Conservation (phyloP, 2,113 vertebrate genomes). For the Bubo scandiacus region DNA sequence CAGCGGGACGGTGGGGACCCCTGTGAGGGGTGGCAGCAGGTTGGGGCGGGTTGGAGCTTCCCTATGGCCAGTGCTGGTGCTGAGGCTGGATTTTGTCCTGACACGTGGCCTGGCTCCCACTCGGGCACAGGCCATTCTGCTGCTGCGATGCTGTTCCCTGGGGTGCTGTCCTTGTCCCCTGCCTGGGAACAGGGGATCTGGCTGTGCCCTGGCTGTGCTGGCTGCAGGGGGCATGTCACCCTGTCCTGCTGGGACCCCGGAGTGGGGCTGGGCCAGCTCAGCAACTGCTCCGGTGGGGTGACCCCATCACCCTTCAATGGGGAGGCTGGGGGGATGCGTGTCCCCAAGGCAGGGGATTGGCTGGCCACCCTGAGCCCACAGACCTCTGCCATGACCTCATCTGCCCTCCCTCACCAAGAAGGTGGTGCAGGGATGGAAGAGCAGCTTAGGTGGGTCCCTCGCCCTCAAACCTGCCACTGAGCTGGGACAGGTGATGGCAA, state of each 20-base stretch:
- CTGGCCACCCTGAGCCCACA: neutral
- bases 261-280: neutral
- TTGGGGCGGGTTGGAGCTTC: neutral
- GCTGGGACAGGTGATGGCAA: neutral
- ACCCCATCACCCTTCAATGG: neutral
- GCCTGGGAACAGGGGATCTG: neutral
- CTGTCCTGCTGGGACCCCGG: neutral
- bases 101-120: neutral
- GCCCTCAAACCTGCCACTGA: neutral
- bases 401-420: neutral
- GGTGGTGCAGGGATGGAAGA: neutral
- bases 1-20: fast-evolving
- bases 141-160: fast-evolving
- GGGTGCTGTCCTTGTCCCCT: neutral
- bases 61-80: fast-evolving
- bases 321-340: fast-evolving
- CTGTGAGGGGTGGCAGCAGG: neutral
- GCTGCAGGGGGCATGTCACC: fast-evolving
- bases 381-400: fast-evolving
- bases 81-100: neutral
- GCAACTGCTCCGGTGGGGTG: neutral
- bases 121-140: fast-evolving
- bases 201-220: neutral
- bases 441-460: neutral
- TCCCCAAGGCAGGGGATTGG: neutral